Base-by-base conservation (phyloP, 1,140 invertebrate genomes). In the Globodera rostochiensis region DNA sequence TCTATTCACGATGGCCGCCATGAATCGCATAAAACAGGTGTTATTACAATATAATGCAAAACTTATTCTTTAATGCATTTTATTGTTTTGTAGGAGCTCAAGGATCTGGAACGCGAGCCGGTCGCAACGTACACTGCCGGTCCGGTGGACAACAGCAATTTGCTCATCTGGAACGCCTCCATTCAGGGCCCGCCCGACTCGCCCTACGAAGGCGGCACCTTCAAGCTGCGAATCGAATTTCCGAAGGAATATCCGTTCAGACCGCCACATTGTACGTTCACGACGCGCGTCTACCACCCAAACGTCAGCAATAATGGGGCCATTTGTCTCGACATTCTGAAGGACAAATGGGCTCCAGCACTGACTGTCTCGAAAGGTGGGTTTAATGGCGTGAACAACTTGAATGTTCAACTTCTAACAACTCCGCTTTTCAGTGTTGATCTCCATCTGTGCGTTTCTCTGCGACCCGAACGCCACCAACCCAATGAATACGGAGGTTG, bases 291-390 rank as follows among this genome's bases (percentile, higher is more conserved):
- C 92, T 99, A 98, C 93, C 97, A 98, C 93, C 97, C 97, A 90
- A 99, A 98, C 93, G 98, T 98, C 92, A 98, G 98, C 94, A 97
- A 95, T 93, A 98, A 98, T 93, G 97, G 97, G 93, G 96, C 95
- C 45, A 82, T 86, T 53, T 98, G 97, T 93, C 93, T 98, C 92
- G 97, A 98, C 92, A 98, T 98, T 92, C 93, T 98, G 92, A 94
- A 95, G 92, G 95, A 95, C 92, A 96, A 98, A 91, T 98, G 97
- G 97, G 98, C 96, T 90, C 96, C 97, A 90, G 97, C 97, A 91
- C 93, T 98, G 91, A 98, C 97, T 92, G 97, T 98, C 93, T 97
- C 96, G 92, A 98, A 98, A 96, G 96, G 95, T 95, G 36, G 36
- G 36, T 36, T 36, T 36, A 36, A 36, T 36, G 36, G 36, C 36